Evolutionary conservation across 2,888 invertebrate species (phyloP).

Genomic region (Dasypogon diadema): DNA sequence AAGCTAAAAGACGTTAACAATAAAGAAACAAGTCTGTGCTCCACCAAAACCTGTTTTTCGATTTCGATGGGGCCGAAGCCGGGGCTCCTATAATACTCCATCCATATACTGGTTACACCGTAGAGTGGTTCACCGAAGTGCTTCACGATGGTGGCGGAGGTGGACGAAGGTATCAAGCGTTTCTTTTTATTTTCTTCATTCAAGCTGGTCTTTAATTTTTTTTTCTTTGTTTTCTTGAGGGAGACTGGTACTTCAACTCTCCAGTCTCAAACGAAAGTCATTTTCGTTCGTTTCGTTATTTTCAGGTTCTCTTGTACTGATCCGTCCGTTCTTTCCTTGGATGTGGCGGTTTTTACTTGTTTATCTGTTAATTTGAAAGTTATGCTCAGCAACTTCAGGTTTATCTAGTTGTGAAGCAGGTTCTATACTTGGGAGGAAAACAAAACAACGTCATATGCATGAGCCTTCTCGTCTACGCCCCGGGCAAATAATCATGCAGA

Average conservation of each 20-base stretch:
- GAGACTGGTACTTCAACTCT: conserved; percentile 3
- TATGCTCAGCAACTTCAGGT: conserved; percentile 43
- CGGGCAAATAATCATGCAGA: conserved; percentile 35
- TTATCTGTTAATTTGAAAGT: conserved; percentile 45
- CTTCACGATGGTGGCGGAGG: neutral
- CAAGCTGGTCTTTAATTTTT: neutral
- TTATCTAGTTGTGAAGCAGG: conserved; percentile 37
- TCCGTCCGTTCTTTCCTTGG: neutral
- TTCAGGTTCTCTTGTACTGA: neutral
- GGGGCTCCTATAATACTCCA: neutral
- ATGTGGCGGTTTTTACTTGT: conserved; percentile 24
- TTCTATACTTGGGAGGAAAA: neutral
- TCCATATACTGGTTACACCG: neutral
- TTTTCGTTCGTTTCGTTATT: conserved; percentile 22
- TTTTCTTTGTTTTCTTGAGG: neutral
- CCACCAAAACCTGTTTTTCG: neutral
- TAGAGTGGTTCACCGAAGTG: neutral
- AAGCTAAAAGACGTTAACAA: conserved; percentile 16
- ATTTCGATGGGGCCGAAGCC: neutral
- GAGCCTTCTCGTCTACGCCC: conserved; percentile 32
- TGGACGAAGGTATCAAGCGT: neutral
- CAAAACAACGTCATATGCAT: conserved; percentile 29
- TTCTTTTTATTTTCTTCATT: neutral
- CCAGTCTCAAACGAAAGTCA: conserved; percentile 29
- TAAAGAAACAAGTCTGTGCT: neutral